Evolutionary conservation across 2,888 invertebrate species (phyloP).

Genomic region (Orthosia incerta): DNA sequence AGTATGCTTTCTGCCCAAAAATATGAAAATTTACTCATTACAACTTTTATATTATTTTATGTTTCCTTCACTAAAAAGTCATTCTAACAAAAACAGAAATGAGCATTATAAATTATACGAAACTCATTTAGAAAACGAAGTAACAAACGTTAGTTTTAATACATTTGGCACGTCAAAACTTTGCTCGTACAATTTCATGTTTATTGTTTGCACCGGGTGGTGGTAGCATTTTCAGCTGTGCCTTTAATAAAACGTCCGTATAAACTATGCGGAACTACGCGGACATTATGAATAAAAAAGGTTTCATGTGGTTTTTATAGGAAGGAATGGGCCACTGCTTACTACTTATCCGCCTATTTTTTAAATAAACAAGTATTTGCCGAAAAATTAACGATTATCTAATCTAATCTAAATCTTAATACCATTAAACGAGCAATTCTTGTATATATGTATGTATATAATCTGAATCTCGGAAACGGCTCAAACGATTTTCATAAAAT

Average conservation of each 20-base stretch:
- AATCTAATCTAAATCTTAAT: too few relatives aligned
- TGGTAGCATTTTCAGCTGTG: constrained; percentile 2
- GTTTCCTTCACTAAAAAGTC: not conserved
- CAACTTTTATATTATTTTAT: constrained; percentile 18
- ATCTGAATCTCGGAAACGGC: too few relatives aligned
- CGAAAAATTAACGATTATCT: too few relatives aligned
- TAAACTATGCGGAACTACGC: constrained; percentile 15
- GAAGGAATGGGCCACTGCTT: not conserved
- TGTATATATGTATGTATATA: too few relatives aligned
- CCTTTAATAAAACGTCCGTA: constrained; percentile 31
- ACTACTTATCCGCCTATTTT: too few relatives aligned
- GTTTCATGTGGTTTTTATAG: not conserved
- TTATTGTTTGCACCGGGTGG: constrained; percentile 42
- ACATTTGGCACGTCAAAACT: constrained; percentile 39
- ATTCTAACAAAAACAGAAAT: constrained; percentile 8
- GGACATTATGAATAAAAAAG: constrained; percentile 27
- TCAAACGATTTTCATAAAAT: too few relatives aligned
- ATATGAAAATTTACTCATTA: not conserved
- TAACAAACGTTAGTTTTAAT: constrained; percentile 46
- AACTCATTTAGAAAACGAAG: constrained; percentile 20
- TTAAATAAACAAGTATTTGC: too few relatives aligned
- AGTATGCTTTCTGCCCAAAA: not conserved
- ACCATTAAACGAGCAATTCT: too few relatives aligned
- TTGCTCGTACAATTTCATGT: constrained; percentile 30
- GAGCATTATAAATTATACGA: constrained; percentile 19